These are phyloP conservation scores for Syndactyla subalaris DNA, from an alignment of 2,797 vertebrate genomes.

Conservation along the genomic window DNA sequence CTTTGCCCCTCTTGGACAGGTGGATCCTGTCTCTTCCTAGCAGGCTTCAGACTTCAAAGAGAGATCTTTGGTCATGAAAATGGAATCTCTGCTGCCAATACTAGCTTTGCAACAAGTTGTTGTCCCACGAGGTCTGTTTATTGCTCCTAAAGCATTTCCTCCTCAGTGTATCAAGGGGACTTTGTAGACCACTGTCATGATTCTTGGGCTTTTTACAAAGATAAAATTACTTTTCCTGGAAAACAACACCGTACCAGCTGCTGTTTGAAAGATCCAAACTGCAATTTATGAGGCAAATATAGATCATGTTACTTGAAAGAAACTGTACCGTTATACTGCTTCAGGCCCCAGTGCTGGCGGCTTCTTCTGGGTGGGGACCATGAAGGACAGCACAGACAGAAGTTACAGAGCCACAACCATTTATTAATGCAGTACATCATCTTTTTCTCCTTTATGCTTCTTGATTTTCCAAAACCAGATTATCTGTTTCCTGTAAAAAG, in stretches of 20 bases:
- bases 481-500: not conserved
- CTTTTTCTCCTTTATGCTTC: not conserved
- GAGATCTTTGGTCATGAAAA: not conserved
- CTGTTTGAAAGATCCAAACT: not conserved
- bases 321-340: not conserved
- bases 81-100: not conserved
- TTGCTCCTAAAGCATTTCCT: not conserved
- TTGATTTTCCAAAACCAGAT: not conserved
- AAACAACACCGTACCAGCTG: not conserved
- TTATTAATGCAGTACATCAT: not conserved
- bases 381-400: not conserved
- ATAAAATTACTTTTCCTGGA: not conserved
- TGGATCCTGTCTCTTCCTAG: not conserved
- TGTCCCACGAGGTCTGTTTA: not conserved
- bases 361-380: not conserved
- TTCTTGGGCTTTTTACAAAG: not conserved
- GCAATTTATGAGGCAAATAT: not conserved
- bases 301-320: not conserved
- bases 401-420: not conserved
- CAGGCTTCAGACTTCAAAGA: not conserved
- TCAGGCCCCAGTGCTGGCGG: not conserved
- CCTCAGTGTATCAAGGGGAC: not conserved
- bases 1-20: not conserved
- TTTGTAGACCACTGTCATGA: not conserved
- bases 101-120: not conserved